Evolutionary conservation across 2,113 vertebrate genomes (phyloP), one percentile per base, ranked within the genome.

Genomic region (Dasyurus viverrinus): DNA sequence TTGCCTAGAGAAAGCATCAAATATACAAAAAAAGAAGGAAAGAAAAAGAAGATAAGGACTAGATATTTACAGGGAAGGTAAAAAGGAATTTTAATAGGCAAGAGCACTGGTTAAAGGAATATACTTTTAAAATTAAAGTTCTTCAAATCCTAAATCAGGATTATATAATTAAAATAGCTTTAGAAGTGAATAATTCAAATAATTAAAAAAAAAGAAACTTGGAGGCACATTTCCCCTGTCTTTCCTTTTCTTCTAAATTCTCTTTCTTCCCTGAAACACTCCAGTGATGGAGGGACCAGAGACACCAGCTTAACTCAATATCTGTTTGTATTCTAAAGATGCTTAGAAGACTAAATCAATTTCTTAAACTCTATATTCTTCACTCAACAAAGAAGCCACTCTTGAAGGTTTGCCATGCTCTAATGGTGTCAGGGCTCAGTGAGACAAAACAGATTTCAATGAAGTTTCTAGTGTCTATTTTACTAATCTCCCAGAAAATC

Each of bases 1-100:
- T 94, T 53, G 97, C 98, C 99, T 99, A 95, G 94, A 98, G 92
- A 98, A 97, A 96, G 90, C 97, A 95, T 4, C 94, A 68, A 48
- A 90, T 89, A 94, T 0, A 54, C 7, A 0, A 89, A 52, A 76
- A 54, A 93, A 92, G 3, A 60, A 16, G 91, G 24, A 25, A 55
- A 55, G 24, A 68, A 68, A 14, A 68, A 30, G 8, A 52, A 10
- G 50, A 52, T 52, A 52, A 52, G 92, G 42, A 93, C 91, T 92
- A 91, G 95, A 96, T 96, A 94, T 95, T 95, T 89, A 94, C 91
- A 95, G 91, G n/a, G 60, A 92, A 96, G 95, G 97, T 97, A 97
- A 97, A 95, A 93, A 91, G 94, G 94, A 97, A 97, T 96, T 92
- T n/a, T 52, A 92, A 54, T 93, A 16, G n/a, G 95, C 94, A 91